Evolutionary conservation across 1,140 invertebrate species (phyloP).

Genomic region (Anagrus nilaparvatae): DNA sequence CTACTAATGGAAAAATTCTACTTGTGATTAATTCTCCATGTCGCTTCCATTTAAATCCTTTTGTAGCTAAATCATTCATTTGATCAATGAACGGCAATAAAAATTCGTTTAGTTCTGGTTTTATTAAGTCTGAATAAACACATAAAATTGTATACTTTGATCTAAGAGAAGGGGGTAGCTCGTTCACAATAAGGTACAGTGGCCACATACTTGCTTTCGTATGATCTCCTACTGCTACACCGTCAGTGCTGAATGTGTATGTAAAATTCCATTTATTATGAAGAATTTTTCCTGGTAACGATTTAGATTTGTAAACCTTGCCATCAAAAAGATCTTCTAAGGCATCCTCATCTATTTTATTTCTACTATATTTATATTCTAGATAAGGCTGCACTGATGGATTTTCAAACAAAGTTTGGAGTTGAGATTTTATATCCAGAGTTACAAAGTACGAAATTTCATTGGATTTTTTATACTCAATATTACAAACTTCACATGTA

Average conservation of each 20-base stretch:
- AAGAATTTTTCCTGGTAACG: background rate
- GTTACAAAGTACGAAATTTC: no score
- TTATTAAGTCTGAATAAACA: constrained; percentile 5
- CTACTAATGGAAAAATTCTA: constrained; percentile 1
- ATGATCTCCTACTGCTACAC: background rate
- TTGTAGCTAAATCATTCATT: background rate
- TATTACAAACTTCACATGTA: no score
- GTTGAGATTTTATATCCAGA: no score
- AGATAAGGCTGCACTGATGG: no score
- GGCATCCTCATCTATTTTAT: background rate
- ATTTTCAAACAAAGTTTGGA: no score
- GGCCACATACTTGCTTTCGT: background rate
- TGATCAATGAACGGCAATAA: constrained; percentile 4
- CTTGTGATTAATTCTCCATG: background rate
- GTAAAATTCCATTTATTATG: no score
- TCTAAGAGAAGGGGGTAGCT: constrained; percentile 1
- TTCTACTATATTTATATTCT: background rate
- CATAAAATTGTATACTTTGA: constrained; percentile 9
- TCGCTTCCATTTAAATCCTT: background rate
- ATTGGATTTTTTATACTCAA: no score
- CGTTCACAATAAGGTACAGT: background rate
- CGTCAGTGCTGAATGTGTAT: background rate
- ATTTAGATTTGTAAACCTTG: background rate
- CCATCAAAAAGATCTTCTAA: constrained; percentile 15
- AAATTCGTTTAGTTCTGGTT: constrained; percentile 6